Evolutionary conservation across 2,888 invertebrate genomes (phyloP).

Genomic region (Camptogramma bilineatum): DNA sequence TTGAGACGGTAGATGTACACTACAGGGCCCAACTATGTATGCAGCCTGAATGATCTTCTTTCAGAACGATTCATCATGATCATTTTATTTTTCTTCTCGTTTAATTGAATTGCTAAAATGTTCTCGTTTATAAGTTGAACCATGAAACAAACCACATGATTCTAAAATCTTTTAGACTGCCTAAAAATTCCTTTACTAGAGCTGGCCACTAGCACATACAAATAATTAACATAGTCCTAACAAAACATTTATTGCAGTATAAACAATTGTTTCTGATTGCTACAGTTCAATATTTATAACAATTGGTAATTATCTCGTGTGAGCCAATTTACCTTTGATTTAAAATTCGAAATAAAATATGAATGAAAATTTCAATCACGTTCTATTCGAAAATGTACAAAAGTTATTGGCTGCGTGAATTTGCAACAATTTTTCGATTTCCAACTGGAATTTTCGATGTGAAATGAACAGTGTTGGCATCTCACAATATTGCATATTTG

Average conservation of each 20-base stretch:
- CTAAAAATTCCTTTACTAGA: too few relatives aligned
- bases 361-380: slow-evolving; percentile 29
- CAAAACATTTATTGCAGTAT: neutral
- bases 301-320: neutral
- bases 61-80: too few relatives aligned
- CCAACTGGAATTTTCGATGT: slow-evolving; percentile 47
- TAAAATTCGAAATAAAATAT: slow-evolving; percentile 20
- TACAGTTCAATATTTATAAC: neutral
- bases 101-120: too few relatives aligned
- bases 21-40: too few relatives aligned
- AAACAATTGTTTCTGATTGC: neutral
- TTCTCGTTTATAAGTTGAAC: too few relatives aligned
- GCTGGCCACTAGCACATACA: too few relatives aligned
- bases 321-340: slow-evolving; percentile 20
- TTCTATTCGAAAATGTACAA: slow-evolving; percentile 32
- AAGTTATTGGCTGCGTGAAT: slow-evolving; percentile 42
- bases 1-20: too few relatives aligned
- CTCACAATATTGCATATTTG: slow-evolving; percentile 43
- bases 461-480: slow-evolving; percentile 49
- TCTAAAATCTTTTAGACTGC: too few relatives aligned
- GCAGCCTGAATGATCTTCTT: too few relatives aligned
- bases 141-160: too few relatives aligned
- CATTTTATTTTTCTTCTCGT: too few relatives aligned
- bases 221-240: too few relatives aligned
- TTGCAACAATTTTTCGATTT: slow-evolving; percentile 47